Percentiles rank a stretch among this genome's conserved stretches.
Conservation (phyloP, 2,797 vertebrate genomes). For the Tachyglossus aculeatus region DNA sequence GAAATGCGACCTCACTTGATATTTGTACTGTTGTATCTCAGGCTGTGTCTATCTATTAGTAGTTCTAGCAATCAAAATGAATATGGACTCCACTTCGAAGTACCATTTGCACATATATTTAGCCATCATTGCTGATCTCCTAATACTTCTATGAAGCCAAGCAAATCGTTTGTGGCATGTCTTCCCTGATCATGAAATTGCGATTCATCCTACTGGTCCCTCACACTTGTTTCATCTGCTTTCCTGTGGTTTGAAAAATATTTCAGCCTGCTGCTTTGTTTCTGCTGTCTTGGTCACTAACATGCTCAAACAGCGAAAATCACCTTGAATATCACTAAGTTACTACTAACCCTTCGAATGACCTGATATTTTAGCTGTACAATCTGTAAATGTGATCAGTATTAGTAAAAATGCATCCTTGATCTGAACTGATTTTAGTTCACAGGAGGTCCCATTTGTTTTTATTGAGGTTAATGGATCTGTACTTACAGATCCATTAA, state of each 20-base stretch:
- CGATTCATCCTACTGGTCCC: not conserved
- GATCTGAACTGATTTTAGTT: constrained; percentile 79
- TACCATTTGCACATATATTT: too few relatives aligned
- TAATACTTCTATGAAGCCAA: too few relatives aligned
- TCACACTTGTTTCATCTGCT: not conserved
- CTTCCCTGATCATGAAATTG: too few relatives aligned
- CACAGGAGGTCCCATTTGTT: constrained; percentile 82
- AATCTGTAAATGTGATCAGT: constrained; percentile 76
- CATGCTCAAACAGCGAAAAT: constrained; percentile 66
- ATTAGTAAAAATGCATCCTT: constrained; percentile 76
- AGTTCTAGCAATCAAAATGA: too few relatives aligned
- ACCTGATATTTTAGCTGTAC: constrained; percentile 77
- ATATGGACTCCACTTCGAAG: too few relatives aligned
- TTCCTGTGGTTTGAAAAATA: not conserved
- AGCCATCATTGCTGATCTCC: too few relatives aligned
- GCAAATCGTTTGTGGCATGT: too few relatives aligned
- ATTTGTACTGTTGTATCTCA: constrained; percentile 60
- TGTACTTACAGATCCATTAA: constrained; percentile 78
- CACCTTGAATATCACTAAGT: constrained; percentile 74
- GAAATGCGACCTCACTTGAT: constrained; percentile 57
- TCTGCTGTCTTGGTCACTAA: constrained; percentile 27
- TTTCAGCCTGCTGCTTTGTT: not conserved
- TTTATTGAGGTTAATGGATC: constrained; percentile 85
- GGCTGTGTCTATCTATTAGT: too few relatives aligned
- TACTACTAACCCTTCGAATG: constrained; percentile 66